Percentiles rank a stretch among this genome's conserved stretches.
Conservation (phyloP, 1,140 invertebrate genomes). For the Mesaphorura yosii region DNA sequence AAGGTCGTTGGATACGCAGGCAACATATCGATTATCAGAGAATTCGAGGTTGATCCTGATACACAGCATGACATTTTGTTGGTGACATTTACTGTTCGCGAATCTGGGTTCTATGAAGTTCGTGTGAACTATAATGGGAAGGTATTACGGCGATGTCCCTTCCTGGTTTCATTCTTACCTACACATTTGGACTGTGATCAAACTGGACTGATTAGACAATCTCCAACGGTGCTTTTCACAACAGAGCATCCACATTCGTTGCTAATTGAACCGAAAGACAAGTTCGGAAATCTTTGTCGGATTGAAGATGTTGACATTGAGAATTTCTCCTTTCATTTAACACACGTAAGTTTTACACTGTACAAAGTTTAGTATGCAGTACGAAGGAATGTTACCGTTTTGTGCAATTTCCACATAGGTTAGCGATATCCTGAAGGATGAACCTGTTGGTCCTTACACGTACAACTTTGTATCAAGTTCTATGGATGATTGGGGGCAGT, state of each 20-base stretch:
- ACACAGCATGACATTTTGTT: slow-evolving; percentile 11
- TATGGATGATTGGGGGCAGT: not conserved
- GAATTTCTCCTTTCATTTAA: slow-evolving; percentile 13
- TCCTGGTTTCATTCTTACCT: slow-evolving; percentile 17
- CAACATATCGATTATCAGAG: slow-evolving; percentile 5
- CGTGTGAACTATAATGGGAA: slow-evolving; percentile 15
- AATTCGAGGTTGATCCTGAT: slow-evolving; percentile 5
- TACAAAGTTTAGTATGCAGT: not conserved
- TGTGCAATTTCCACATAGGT: not conserved
- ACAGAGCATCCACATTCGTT: slow-evolving; percentile 4
- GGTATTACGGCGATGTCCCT: slow-evolving; percentile 18
- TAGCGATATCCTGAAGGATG: slow-evolving; percentile 1
- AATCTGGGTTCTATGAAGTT: slow-evolving; percentile 25
- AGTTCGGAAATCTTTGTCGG: slow-evolving; percentile 24
- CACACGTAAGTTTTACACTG: slow-evolving; percentile 3
- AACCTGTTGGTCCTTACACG: slow-evolving; percentile 4
- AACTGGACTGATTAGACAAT: slow-evolving; percentile 15
- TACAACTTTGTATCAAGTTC: slow-evolving; percentile 1
- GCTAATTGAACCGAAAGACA: slow-evolving; percentile 19
- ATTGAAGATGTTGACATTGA: slow-evolving; percentile 11
- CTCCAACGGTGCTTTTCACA: slow-evolving; percentile 16
- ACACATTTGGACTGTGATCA: slow-evolving; percentile 17
- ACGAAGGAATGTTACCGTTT: not conserved
- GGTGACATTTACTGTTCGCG: slow-evolving; percentile 21
- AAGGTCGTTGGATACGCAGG: not conserved